phyloP scores from a whole-genome alignment of 1,140 invertebrate genomes.

The Panagrolaimus sp. region DNA sequence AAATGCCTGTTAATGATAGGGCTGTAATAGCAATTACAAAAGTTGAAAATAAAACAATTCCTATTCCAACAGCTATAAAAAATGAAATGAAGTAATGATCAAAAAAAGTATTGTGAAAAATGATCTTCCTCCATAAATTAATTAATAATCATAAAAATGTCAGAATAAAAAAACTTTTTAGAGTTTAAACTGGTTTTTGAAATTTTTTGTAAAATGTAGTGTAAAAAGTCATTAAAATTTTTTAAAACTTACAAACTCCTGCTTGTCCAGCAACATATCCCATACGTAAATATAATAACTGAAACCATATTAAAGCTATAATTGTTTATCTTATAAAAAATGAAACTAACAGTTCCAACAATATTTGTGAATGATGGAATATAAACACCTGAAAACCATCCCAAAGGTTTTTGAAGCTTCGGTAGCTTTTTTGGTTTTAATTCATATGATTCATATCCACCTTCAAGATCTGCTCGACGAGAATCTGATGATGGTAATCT shows the following conservation, averaged over 20 bases:
- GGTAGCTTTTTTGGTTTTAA: not conserved
- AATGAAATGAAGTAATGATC: not conserved
- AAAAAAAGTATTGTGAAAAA: not conserved
- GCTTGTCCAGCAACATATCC: conserved; percentile 26
- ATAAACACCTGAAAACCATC: conserved; percentile 21
- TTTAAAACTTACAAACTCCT: conserved; percentile 24
- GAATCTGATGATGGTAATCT: not conserved
- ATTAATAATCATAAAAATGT: not conserved
- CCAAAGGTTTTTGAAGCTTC: not conserved
- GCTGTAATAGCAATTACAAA: conserved; percentile 22
- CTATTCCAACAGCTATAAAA: conserved; percentile 14
- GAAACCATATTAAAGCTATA: too few relatives aligned
- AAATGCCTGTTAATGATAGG: conserved; percentile 22
- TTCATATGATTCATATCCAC: not conserved
- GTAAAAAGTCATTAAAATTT: not conserved
- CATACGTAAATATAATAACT: conserved; percentile 24
- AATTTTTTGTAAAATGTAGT: not conserved
- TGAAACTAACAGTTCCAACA: conserved; percentile 17
- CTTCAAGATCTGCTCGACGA: not conserved
- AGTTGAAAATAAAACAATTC: conserved; percentile 25
- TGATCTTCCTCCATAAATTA: not conserved
- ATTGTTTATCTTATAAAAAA: too few relatives aligned
- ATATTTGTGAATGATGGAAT: conserved; percentile 28
- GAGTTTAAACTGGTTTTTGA: not conserved
- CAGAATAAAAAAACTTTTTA: not conserved